A percentile compares a stretch with the other conserved stretches of the same genome.
phyloP scores from a whole-genome alignment of 2,797 vertebrate genomes.

The Odontamblyopus lacepedii region DNA sequence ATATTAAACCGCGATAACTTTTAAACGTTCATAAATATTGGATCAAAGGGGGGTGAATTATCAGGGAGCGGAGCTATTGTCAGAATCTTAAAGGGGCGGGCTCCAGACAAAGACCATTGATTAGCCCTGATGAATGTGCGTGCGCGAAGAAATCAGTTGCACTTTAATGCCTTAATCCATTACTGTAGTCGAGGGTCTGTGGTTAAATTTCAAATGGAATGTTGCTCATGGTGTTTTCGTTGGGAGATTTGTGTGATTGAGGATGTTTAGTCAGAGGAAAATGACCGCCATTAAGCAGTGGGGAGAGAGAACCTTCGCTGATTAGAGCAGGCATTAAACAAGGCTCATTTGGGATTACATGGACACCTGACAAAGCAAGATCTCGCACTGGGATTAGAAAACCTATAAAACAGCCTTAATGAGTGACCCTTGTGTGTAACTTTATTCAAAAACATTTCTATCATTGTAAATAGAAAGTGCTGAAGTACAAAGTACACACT shows the following conservation, averaged over 20 bases:
- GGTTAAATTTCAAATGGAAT: constrained; percentile 44
- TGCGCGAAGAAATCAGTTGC: constrained; percentile 48
- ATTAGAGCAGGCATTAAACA: constrained; percentile 16
- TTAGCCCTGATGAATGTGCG: constrained; percentile 52
- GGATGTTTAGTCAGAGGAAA: constrained; percentile 21
- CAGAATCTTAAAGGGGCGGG: constrained; percentile 10
- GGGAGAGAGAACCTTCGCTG: constrained; percentile 11
- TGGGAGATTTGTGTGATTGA: constrained; percentile 50
- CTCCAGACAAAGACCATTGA: constrained; percentile 45
- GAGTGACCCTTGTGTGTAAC: neutral
- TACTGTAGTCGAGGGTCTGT: constrained; percentile 33
- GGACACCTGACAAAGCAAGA: constrained; percentile 15
- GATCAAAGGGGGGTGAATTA: constrained; percentile 47
- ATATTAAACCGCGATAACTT: constrained; percentile 65
- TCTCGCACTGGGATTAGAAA: neutral
- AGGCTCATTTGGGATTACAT: constrained; percentile 13
- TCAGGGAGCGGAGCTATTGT: constrained; percentile 19
- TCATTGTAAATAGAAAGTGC: neutral
- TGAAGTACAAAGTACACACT: neutral
- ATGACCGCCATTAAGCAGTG: constrained; percentile 16
- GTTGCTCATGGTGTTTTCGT: constrained; percentile 51
- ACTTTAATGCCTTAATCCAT: constrained; percentile 55
- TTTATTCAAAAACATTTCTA: neutral
- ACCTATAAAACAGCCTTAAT: neutral
- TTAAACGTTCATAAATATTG: constrained; percentile 58